A percentile compares a stretch with the other conserved stretches of the same genome.
Conservation (phyloP, 2,113 vertebrate species). For the Tachysurus fulvidraco region DNA sequence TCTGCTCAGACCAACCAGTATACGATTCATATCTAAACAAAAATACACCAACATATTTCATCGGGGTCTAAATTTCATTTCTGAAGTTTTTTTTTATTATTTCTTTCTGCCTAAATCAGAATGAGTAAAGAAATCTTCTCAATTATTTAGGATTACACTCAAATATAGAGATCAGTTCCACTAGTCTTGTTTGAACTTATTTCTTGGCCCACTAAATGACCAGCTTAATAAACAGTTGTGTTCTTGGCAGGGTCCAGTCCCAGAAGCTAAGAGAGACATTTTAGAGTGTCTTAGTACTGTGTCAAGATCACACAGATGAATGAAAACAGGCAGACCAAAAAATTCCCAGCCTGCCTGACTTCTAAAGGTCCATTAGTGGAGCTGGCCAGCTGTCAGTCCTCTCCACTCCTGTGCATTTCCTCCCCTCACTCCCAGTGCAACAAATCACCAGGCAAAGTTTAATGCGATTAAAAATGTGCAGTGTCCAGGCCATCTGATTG, state of each 20-base stretch:
- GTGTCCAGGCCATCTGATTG: constrained; percentile 63
- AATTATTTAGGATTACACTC: neutral
- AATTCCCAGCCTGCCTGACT: constrained; percentile 50
- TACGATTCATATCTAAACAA: neutral
- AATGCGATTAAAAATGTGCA: constrained; percentile 67
- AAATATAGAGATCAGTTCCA: constrained; percentile 32
- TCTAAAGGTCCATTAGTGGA: constrained; percentile 57
- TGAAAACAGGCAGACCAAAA: constrained; percentile 58
- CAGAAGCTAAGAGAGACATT: constrained; percentile 39
- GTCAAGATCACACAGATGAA: constrained; percentile 60
- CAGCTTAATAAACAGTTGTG: constrained; percentile 29
- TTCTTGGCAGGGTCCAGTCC: constrained; percentile 43
- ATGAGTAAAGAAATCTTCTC: neutral
- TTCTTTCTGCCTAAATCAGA: neutral
- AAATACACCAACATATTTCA: neutral
- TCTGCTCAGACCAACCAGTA: constrained; percentile 45
- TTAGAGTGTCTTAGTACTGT: constrained; percentile 46
- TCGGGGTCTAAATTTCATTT: neutral
- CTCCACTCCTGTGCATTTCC: constrained; percentile 32
- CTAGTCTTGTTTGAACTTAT: constrained; percentile 21
- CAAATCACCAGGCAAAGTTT: constrained; percentile 65
- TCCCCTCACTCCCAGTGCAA: constrained; percentile 54
- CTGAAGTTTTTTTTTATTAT: neutral
- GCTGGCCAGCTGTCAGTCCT: constrained; percentile 63
- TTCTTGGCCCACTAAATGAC: constrained; percentile 39